A percentile compares a stretch with the other conserved stretches of the same genome.
phyloP scores from a whole-genome alignment of 1,140 invertebrate genomes.

The Heliconius hermathena region DNA sequence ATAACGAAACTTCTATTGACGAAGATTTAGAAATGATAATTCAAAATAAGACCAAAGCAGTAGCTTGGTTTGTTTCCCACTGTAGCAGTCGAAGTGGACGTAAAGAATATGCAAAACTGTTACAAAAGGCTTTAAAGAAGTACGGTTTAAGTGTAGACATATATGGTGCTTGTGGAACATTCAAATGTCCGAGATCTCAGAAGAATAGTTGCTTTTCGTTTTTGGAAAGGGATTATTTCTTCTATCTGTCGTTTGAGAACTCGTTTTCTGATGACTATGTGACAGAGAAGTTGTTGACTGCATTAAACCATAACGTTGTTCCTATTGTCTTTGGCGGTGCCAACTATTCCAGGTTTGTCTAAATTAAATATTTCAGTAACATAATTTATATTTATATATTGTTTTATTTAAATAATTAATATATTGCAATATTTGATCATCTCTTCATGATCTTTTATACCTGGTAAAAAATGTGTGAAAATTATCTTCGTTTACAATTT shows the following conservation, averaged over 20 bases:
- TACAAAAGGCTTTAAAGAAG: constrained; percentile 81
- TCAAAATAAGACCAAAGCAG: constrained; percentile 75
- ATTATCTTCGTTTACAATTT: too few relatives aligned
- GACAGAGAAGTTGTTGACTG: constrained; percentile 84
- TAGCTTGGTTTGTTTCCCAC: constrained; percentile 87
- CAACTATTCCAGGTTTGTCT: constrained; percentile 54
- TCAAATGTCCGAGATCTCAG: constrained; percentile 58
- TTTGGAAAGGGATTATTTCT: constrained; percentile 83
- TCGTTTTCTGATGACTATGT: constrained; percentile 84
- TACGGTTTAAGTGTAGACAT: constrained; percentile 83
- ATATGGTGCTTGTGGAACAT: constrained; percentile 85
- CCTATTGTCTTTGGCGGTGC: constrained; percentile 82
- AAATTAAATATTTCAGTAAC: too few relatives aligned
- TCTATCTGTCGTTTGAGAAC: constrained; percentile 88
- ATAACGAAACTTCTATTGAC: constrained; percentile 25
- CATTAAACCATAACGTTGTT: constrained; percentile 76
- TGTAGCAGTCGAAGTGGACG: constrained; percentile 83
- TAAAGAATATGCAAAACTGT: constrained; percentile 82
- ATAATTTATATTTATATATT: too few relatives aligned
- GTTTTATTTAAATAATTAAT: too few relatives aligned
- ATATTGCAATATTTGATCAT: too few relatives aligned
- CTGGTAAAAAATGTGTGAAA: too few relatives aligned
- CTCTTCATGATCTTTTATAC: too few relatives aligned
- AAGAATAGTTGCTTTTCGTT: constrained; percentile 66
- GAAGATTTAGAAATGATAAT: constrained; percentile 45